A percentile compares a stretch with the other conserved stretches of the same genome.
These are phyloP conservation scores for Philopedon plagiatum DNA, from an alignment of 2,888 invertebrate species.

Conservation along the genomic window DNA sequence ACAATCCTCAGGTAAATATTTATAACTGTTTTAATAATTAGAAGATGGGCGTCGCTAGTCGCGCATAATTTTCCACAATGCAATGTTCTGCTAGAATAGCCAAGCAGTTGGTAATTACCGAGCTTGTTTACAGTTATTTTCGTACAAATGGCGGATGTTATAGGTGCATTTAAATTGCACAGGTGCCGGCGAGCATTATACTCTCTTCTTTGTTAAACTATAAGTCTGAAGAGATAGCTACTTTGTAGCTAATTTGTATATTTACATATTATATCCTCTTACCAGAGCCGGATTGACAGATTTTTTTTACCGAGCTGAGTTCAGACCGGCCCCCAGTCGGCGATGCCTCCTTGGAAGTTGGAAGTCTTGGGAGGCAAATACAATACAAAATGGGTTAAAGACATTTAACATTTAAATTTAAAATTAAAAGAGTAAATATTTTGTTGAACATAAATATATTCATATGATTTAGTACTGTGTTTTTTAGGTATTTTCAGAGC, in stretches of 20 bases:
- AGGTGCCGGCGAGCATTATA: constrained; percentile 15
- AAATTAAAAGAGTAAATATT: too few relatives aligned
- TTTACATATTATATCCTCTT: neutral
- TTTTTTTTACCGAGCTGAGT: neutral
- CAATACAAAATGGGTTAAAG: too few relatives aligned
- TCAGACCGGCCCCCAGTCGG: too few relatives aligned
- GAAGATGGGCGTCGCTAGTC: constrained; percentile 15
- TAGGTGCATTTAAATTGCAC: constrained; percentile 35
- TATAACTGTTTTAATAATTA: constrained; percentile 26
- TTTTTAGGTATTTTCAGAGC: too few relatives aligned
- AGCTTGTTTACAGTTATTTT: constrained; percentile 26
- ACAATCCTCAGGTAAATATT: too few relatives aligned
- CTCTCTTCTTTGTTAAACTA: neutral
- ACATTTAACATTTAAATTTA: too few relatives aligned
- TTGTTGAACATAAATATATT: too few relatives aligned
- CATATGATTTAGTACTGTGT: too few relatives aligned
- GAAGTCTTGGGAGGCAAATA: too few relatives aligned
- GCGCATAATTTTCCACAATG: constrained; percentile 33
- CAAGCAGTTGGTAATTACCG: constrained; percentile 15
- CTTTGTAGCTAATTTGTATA: neutral
- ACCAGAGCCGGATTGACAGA: neutral
- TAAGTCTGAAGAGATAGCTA: neutral
- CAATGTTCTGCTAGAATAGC: constrained; percentile 36
- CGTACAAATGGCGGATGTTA: constrained; percentile 37
- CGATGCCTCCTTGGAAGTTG: too few relatives aligned